A percentile compares a stretch with the other conserved stretches of the same genome.
These are phyloP conservation scores for Chaenodraco wilsoni DNA, from an alignment of 2,797 vertebrate species.

Conservation along the genomic window DNA sequence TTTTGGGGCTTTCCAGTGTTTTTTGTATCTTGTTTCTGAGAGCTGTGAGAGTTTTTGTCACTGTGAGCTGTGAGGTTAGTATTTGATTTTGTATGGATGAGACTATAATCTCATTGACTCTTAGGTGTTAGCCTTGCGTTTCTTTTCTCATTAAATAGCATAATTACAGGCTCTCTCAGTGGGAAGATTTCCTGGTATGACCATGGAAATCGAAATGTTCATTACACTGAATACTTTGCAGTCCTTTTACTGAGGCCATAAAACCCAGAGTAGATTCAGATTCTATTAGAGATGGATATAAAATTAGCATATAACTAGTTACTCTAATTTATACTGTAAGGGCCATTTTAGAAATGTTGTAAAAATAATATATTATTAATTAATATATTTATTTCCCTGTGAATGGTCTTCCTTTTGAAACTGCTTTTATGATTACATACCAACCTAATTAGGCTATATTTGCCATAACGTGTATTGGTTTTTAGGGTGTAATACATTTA, in stretches of 20 bases:
- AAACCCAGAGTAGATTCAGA: conserved; percentile 2
- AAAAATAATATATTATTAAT: conserved; percentile 3
- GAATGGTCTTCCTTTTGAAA: neutral
- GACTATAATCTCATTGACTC: conserved; percentile 12
- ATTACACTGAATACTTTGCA: conserved; percentile 39
- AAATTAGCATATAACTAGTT: conserved; percentile 3
- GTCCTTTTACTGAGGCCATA: neutral
- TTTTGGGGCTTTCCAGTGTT: neutral
- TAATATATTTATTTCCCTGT: neutral
- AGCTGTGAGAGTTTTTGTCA: neutral
- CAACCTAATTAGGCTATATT: too few relatives aligned
- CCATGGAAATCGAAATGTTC: conserved; percentile 34
- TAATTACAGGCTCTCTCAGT: conserved; percentile 23
- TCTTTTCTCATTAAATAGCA: conserved; percentile 27
- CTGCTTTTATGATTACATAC: neutral
- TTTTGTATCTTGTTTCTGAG: neutral
- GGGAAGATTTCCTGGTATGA: conserved; percentile 1
- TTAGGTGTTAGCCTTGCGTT: neutral
- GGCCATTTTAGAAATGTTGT: conserved; percentile 13
- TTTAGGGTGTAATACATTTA: too few relatives aligned
- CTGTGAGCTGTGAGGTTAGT: neutral
- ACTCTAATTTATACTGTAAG: conserved; percentile 3
- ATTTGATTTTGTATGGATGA: neutral
- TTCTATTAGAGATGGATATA: conserved; percentile 13
- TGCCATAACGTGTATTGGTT: too few relatives aligned